Percentiles rank a stretch among this genome's conserved stretches.
Conservation (phyloP, 2,888 invertebrate genomes). For the Mimachlamys varia region DNA sequence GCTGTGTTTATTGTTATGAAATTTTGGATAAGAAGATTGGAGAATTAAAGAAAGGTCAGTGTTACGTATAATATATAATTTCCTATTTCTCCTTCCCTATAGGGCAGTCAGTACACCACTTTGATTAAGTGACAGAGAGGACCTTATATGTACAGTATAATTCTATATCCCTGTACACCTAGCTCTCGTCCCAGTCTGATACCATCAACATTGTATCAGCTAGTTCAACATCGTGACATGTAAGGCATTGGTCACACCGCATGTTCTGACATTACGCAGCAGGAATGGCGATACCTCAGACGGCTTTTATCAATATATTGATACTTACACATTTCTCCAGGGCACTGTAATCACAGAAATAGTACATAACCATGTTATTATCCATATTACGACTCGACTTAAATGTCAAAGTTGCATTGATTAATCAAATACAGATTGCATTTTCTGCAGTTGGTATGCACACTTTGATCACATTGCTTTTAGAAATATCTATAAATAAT, state of each 20-base stretch:
- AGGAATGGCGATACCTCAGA: neutral
- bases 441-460: neutral
- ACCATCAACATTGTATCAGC: neutral
- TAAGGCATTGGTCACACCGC: neutral
- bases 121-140: too few species aligned
- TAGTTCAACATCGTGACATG: neutral
- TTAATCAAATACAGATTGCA: neutral
- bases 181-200: neutral
- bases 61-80: too few species aligned
- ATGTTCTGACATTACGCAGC: neutral
- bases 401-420: neutral
- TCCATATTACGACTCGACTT: neutral
- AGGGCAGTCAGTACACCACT: too few species aligned
- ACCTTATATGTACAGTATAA: too few species aligned
- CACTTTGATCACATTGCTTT: neutral
- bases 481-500: neutral
- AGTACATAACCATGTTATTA: neutral
- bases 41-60: too few species aligned
- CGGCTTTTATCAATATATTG: neutral
- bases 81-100: too few species aligned
- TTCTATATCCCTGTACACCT: neutral
- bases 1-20: neutral
- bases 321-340: neutral
- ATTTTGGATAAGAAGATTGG: too few species aligned
- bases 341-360: slow-evolving; percentile 15